Conservation (phyloP, 2,888 invertebrate species). For the Schizaphis graminum region DNA sequence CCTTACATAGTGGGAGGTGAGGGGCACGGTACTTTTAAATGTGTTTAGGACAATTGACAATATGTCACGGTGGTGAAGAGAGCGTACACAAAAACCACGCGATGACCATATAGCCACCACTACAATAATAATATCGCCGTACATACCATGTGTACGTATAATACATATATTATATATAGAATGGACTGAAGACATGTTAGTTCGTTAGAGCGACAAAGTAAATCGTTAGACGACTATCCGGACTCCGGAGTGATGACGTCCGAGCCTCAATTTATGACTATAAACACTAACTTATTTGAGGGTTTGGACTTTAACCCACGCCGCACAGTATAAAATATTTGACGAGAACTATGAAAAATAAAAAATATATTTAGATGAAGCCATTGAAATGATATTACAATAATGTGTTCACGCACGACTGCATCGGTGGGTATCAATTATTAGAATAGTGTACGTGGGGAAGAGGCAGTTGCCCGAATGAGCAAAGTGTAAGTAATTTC, state of each 20-base stretch:
- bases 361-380: background rate
- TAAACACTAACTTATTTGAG: background rate
- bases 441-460: background rate
- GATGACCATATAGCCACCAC: background rate
- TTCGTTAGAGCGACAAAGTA: background rate
- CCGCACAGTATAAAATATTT: background rate
- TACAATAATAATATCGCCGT: background rate
- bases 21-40: slow-evolving; percentile 16
- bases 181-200: background rate
- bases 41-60: slow-evolving; percentile 31
- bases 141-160: background rate
- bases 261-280: background rate
- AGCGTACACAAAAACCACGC: background rate
- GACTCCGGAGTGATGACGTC: background rate
- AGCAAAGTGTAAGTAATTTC: background rate
- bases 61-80: background rate
- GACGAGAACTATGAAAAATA: background rate
- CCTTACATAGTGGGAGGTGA: background rate
- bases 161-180: background rate
- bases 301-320: background rate
- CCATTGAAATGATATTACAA: background rate
- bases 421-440: background rate
- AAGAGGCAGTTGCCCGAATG: background rate
- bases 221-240: background rate
- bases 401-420: background rate